Evolutionary conservation across 2,888 invertebrate genomes (phyloP).

Genomic region (Argyresthia goedartella): DNA sequence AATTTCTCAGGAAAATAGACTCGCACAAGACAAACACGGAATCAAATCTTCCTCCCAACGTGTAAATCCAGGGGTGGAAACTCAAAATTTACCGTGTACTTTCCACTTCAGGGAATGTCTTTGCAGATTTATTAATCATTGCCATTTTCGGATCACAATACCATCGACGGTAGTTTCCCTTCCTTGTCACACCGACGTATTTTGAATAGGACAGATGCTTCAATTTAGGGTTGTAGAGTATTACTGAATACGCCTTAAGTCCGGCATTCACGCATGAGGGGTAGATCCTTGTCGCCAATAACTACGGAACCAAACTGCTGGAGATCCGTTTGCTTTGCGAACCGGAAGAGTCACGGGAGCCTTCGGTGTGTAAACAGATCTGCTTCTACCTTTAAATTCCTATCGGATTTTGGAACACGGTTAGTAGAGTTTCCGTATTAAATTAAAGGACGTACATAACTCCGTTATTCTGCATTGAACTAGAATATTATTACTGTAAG

Average conservation of each 20-base stretch:
- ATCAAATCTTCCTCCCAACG: background rate
- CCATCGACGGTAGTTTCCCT: background rate
- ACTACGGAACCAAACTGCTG: conserved; percentile 25
- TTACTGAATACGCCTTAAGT: background rate
- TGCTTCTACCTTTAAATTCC: conserved; percentile 18
- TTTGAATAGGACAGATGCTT: background rate
- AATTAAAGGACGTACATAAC: too few species aligned
- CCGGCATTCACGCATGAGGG: conserved; percentile 32
- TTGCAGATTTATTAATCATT: background rate
- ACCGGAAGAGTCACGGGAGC: conserved; percentile 28
- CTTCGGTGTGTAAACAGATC: conserved; percentile 37
- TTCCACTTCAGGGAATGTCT: background rate
- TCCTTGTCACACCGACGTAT: background rate
- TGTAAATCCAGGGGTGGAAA: background rate
- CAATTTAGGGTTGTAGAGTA: background rate
- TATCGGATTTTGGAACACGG: conserved; percentile 18
- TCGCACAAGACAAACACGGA: too few species aligned
- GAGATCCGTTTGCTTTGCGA: conserved; percentile 35
- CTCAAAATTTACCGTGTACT: conserved; percentile 1
- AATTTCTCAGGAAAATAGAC: too few species aligned
- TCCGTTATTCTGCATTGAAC: too few species aligned
- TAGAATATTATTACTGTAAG: too few species aligned
- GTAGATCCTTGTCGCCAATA: conserved; percentile 22
- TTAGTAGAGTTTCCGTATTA: background rate
- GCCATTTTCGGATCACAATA: background rate